phyloP scores from a whole-genome alignment of 2,113 vertebrate species.

The Morone chrysops region DNA sequence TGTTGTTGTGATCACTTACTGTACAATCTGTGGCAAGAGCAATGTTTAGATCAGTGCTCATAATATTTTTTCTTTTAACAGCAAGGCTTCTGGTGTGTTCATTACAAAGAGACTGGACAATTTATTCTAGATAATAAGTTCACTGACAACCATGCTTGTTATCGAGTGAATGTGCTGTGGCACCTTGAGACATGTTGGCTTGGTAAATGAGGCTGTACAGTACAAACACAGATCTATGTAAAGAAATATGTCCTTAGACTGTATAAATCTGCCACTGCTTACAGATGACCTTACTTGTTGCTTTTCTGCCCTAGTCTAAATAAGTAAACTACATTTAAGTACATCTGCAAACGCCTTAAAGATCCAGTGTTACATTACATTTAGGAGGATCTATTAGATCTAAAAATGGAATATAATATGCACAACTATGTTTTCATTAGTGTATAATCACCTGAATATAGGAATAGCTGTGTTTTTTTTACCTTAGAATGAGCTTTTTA shows the following conservation, averaged over 20 bases:
- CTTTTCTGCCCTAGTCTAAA: neutral
- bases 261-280: neutral
- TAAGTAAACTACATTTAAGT: neutral
- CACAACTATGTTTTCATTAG: no score
- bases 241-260: neutral
- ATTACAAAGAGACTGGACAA: neutral
- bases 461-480: no score
- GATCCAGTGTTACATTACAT: no score
- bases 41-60: neutral
- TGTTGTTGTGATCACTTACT: neutral
- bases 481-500: no score
- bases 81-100: neutral
- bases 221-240: neutral
- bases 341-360: neutral
- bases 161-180: conserved; percentile 6
- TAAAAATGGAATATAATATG: no score
- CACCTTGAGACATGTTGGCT: neutral
- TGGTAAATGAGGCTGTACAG: neutral
- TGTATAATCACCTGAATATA: no score
- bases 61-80: neutral
- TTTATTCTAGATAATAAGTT: neutral
- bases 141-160: neutral
- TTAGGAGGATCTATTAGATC: no score
- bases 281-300: neutral
- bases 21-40: conserved; percentile 2